Conservation (phyloP, 2,113 vertebrate species). For the Pseudopodoces humilis region DNA sequence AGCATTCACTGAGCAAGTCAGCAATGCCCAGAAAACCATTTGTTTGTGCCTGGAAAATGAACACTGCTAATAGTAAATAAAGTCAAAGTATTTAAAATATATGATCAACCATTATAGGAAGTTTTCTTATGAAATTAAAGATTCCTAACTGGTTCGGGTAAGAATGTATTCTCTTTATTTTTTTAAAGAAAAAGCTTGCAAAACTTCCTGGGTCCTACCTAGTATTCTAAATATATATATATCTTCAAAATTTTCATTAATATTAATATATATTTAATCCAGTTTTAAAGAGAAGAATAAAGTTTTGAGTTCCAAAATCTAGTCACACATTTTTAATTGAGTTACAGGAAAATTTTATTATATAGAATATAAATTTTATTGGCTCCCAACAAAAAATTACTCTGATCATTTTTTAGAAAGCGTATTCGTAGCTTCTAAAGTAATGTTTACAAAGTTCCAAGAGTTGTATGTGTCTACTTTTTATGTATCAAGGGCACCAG, state of each 20-base stretch:
- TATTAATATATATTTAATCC: background rate
- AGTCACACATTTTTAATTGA: background rate
- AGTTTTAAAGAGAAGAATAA: background rate
- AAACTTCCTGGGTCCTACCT: background rate
- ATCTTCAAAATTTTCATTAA: background rate
- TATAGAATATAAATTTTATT: background rate
- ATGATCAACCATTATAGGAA: background rate
- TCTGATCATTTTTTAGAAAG: background rate
- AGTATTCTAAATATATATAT: background rate
- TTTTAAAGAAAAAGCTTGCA: background rate
- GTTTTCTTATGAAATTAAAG: background rate
- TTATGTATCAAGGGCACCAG: background rate
- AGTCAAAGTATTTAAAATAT: background rate
- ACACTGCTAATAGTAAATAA: background rate
- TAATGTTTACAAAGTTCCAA: background rate
- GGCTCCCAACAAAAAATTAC: background rate
- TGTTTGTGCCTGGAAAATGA: background rate
- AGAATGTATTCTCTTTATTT: background rate
- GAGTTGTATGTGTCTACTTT: background rate
- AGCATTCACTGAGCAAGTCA: background rate
- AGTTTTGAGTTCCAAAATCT: background rate
- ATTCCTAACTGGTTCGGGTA: background rate
- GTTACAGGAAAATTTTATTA: background rate
- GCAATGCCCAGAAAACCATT: background rate
- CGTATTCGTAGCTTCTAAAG: background rate